These are phyloP conservation scores for Rhinogobius similis DNA, from an alignment of 2,113 vertebrate species.

Conservation along the genomic window DNA sequence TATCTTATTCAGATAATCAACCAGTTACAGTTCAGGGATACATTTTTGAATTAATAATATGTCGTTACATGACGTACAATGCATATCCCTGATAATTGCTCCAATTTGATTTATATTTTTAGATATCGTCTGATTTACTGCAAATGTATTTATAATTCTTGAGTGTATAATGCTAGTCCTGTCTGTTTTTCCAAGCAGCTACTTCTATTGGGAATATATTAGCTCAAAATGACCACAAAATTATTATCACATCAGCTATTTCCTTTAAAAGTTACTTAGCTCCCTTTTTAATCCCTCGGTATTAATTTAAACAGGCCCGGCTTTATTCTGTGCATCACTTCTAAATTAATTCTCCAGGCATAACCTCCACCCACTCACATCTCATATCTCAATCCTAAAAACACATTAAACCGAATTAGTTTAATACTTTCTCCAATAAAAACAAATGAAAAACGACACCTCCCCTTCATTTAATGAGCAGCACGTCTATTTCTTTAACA, in stretches of 20 bases:
- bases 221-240: neutral
- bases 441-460: neutral
- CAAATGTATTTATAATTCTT: neutral
- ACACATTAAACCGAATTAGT: neutral
- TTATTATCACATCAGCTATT: neutral
- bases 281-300: neutral
- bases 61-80: neutral
- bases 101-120: neutral
- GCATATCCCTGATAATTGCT: neutral
- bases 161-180: neutral
- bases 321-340: constrained; percentile 2
- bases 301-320: neutral
- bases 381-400: constrained; percentile 9
- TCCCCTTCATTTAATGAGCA: neutral
- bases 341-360: neutral
- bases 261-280: neutral
- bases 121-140: neutral
- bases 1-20: neutral
- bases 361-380: constrained; percentile 1
- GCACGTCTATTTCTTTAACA: constrained; percentile 26
- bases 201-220: neutral
- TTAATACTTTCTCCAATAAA: neutral
- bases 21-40: neutral
- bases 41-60: neutral
- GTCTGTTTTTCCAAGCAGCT: neutral